phyloP scores from a whole-genome alignment of 2,888 invertebrate genomes.

The Zygaena filipendulae region DNA sequence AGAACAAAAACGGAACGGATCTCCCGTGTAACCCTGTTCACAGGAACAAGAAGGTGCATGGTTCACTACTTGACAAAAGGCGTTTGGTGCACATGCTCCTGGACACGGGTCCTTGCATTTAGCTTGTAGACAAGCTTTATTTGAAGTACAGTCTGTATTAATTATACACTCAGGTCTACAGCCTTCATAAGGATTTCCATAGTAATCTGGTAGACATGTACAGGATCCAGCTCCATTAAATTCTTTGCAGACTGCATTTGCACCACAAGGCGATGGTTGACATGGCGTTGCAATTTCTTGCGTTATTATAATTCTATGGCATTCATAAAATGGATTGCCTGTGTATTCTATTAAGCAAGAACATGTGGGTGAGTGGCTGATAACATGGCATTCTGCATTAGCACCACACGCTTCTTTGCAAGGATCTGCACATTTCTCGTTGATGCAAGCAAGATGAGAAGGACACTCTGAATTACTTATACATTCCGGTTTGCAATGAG shows the following conservation, averaged over 20 bases:
- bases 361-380: conserved; percentile 80
- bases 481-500: conserved; percentile 84
- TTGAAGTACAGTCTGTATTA: conserved; percentile 76
- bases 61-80: conserved; percentile 78
- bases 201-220: conserved; percentile 74
- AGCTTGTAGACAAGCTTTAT: conserved; percentile 75
- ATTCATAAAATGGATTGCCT: conserved; percentile 82
- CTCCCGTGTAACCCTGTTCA: conserved; percentile 74
- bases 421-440: conserved; percentile 81
- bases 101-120: conserved; percentile 83
- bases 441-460: conserved; percentile 76
- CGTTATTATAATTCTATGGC: conserved; percentile 41
- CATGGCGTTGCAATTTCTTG: conserved; percentile 65
- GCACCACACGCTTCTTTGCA: conserved; percentile 77
- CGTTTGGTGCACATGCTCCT: conserved; percentile 81
- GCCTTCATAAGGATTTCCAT: conserved; percentile 81
- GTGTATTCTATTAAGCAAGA: conserved; percentile 73
- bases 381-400: conserved; percentile 79
- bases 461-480: conserved; percentile 80
- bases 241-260: conserved; percentile 73
- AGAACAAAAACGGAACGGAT: conserved; percentile 75
- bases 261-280: conserved; percentile 73
- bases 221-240: conserved; percentile 73
- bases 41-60: conserved; percentile 78
- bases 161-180: conserved; percentile 79